Percentiles rank a stretch among this genome's conserved stretches.
Conservation (phyloP, 64 coral and sea anemone species). For the Porites lutea region DNA sequence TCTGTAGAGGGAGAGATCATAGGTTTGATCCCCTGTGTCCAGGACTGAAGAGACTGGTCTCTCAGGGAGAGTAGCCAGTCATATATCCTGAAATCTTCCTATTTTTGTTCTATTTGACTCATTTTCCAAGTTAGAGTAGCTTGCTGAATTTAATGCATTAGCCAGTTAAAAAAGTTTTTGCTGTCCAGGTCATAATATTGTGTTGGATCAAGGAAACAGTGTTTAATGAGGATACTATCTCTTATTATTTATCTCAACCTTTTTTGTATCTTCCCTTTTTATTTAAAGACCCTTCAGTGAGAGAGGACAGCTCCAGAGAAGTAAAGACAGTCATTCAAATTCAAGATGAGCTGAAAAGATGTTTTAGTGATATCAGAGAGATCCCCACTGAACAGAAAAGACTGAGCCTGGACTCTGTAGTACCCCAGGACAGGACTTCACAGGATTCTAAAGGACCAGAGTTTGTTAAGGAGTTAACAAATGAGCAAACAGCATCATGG, state of each 20-base stretch:
- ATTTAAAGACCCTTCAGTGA: not conserved
- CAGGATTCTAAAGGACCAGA: not conserved
- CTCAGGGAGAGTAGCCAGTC: too few species aligned
- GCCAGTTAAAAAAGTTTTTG: too few species aligned
- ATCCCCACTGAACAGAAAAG: not conserved
- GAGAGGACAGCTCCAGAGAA: not conserved
- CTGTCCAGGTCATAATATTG: too few species aligned
- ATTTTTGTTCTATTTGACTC: too few species aligned
- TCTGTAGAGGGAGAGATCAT: too few species aligned
- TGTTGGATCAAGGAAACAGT: too few species aligned
- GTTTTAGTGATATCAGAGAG: slow-evolving; percentile 23
- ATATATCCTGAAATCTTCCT: too few species aligned
- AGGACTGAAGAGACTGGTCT: too few species aligned
- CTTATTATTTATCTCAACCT: not conserved
- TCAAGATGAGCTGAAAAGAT: slow-evolving; percentile 44
- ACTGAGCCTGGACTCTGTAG: slow-evolving; percentile 1
- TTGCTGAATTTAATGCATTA: too few species aligned
- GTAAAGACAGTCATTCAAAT: slow-evolving; percentile 20
- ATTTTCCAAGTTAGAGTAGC: too few species aligned
- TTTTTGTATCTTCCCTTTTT: not conserved
- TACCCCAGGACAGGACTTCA: not conserved
- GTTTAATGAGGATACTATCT: not conserved
- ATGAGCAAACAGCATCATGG: not conserved
- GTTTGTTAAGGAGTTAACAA: not conserved
- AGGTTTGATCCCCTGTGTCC: too few species aligned